These are phyloP conservation scores for Iguana delicatissima DNA, from an alignment of 2,797 vertebrate genomes.

Conservation along the genomic window DNA sequence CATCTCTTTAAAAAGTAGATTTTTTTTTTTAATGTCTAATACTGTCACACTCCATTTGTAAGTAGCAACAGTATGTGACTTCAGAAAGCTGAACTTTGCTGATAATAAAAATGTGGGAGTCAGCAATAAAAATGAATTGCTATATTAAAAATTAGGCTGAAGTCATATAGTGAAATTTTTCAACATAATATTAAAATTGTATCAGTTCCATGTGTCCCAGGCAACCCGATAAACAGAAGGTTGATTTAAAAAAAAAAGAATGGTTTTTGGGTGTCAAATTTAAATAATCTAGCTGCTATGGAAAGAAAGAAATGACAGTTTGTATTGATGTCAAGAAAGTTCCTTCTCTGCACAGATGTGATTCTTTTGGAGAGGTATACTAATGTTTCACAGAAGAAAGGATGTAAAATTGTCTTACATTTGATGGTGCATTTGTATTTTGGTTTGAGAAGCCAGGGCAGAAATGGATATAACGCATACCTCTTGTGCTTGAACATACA, in stretches of 20 bases:
- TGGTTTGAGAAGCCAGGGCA: not conserved
- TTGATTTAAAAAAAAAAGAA: constrained; percentile 40
- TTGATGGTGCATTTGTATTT: not conserved
- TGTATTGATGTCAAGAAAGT: not conserved
- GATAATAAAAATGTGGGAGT: constrained; percentile 41
- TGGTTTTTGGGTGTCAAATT: not conserved
- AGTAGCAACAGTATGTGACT: not conserved
- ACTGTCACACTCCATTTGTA: constrained; percentile 14
- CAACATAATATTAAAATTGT: not conserved
- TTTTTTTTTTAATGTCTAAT: constrained; percentile 11
- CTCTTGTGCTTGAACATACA: not conserved
- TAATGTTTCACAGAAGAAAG: constrained; percentile 1
- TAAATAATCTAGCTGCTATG: not conserved
- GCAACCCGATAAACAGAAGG: not conserved
- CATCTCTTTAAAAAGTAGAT: constrained; percentile 4
- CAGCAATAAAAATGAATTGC: constrained; percentile 39
- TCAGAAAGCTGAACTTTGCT: constrained; percentile 35
- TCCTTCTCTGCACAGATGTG: not conserved
- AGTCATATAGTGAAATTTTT: constrained; percentile 34
- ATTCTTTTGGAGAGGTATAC: constrained; percentile 17
- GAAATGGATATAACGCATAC: not conserved
- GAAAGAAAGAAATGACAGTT: not conserved
- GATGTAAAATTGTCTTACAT: not conserved
- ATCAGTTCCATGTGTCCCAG: constrained; percentile 17
- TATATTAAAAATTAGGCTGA: constrained; percentile 38